Conservation (phyloP, 2,113 vertebrate genomes). For the Gasterosteus aculeatus region DNA sequence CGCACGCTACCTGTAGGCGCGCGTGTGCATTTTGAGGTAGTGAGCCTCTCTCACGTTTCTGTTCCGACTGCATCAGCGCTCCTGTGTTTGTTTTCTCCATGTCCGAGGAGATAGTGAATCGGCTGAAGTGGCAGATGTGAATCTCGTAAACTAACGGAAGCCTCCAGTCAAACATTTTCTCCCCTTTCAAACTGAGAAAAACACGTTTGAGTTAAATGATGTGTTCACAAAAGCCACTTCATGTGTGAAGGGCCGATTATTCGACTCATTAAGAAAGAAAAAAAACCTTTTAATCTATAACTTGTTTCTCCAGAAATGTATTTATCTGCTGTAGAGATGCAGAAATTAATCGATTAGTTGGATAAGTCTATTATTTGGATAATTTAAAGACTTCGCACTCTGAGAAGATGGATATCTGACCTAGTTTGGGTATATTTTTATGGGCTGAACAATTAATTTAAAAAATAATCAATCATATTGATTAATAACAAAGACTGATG, state of each 20-base stretch:
- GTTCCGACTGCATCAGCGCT: conserved; percentile 48
- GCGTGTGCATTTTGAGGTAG: not conserved
- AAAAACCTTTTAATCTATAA: not conserved
- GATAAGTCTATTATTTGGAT: not conserved
- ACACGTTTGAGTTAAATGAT: not conserved
- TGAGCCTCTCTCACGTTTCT: conserved; percentile 11
- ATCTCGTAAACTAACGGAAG: conserved; percentile 27
- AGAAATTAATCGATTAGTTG: not conserved
- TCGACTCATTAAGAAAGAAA: not conserved
- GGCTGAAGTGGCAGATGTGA: conserved; percentile 45
- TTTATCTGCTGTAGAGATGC: not conserved
- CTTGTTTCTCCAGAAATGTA: not conserved
- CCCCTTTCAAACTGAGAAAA: not conserved
- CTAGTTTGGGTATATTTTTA: not conserved
- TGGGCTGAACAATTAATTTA: not conserved
- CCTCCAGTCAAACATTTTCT: not conserved
- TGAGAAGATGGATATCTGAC: not conserved
- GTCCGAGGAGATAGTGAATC: conserved; percentile 47
- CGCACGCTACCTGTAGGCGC: not conserved
- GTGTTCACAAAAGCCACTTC: not conserved
- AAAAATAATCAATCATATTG: not conserved
- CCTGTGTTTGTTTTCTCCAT: conserved; percentile 48
- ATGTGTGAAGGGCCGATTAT: not conserved
- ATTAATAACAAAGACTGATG: not conserved
- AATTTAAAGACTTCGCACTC: not conserved